Evolutionary conservation across 2,113 vertebrate genomes (phyloP).

Genomic region (Vanacampus margaritifer): DNA sequence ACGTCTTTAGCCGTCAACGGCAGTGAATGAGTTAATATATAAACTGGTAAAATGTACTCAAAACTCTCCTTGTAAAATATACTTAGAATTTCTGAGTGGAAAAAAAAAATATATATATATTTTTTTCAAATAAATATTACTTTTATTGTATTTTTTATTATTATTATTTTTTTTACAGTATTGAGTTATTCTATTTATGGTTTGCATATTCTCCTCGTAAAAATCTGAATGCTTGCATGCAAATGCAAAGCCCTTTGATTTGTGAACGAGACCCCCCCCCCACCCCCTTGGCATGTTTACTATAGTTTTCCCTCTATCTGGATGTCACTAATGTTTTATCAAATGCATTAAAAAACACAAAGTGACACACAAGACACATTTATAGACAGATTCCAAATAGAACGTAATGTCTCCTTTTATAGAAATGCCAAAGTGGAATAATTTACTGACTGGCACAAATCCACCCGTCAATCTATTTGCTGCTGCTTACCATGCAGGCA

Average conservation of each 20-base stretch:
- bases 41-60: too few species aligned
- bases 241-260: background rate
- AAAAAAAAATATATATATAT: too few species aligned
- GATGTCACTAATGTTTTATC: conserved; percentile 8
- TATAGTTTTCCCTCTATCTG: background rate
- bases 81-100: too few species aligned
- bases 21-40: too few species aligned
- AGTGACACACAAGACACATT: background rate
- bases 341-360: background rate
- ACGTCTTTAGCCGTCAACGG: too few species aligned
- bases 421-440: background rate
- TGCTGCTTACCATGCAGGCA: too few species aligned
- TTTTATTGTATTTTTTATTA: too few species aligned
- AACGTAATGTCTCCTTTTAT: background rate
- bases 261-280: background rate
- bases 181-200: too few species aligned
- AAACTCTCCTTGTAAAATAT: too few species aligned
- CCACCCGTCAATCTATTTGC: background rate
- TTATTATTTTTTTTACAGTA: too few species aligned
- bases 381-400: background rate
- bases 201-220: background rate
- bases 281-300: background rate
- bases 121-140: too few species aligned
- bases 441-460: conserved; percentile 1
- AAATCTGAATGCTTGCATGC: background rate